These are phyloP conservation scores for Thomomys bottae DNA, from an alignment of 2,113 vertebrate genomes.

Conservation along the genomic window DNA sequence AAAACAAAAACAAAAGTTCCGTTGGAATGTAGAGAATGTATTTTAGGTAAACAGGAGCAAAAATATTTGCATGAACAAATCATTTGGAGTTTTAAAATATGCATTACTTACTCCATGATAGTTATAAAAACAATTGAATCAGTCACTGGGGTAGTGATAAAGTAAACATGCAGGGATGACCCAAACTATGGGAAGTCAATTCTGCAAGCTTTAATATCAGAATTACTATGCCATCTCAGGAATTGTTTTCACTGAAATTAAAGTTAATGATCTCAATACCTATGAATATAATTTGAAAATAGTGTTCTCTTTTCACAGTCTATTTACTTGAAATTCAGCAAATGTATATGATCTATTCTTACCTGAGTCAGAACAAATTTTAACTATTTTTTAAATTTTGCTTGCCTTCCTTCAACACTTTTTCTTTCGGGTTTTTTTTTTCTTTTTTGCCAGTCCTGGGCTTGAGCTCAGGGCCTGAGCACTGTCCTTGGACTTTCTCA, in stretches of 20 bases:
- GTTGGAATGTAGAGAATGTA: background rate
- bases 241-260: background rate
- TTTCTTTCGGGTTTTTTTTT: too few relatives aligned
- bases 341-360: background rate
- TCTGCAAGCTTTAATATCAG: background rate
- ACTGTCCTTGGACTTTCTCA: too few relatives aligned
- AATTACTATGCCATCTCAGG: background rate
- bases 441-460: too few relatives aligned
- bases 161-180: background rate
- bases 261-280: slow-evolving; percentile 1
- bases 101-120: background rate
- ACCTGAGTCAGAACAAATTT: background rate
- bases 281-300: background rate
- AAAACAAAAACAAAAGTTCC: background rate
- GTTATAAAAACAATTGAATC: background rate
- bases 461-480: too few relatives aligned
- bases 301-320: background rate
- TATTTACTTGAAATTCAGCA: slow-evolving; percentile 2
- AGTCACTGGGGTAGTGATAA: background rate
- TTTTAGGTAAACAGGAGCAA: background rate
- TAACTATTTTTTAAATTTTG: too few relatives aligned
- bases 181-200: background rate
- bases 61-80: background rate
- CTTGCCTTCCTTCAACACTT: background rate
- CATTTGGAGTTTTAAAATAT: background rate